Evolutionary conservation across 2,797 vertebrate genomes (phyloP).

Genomic region (Sebastes steindachneri): DNA sequence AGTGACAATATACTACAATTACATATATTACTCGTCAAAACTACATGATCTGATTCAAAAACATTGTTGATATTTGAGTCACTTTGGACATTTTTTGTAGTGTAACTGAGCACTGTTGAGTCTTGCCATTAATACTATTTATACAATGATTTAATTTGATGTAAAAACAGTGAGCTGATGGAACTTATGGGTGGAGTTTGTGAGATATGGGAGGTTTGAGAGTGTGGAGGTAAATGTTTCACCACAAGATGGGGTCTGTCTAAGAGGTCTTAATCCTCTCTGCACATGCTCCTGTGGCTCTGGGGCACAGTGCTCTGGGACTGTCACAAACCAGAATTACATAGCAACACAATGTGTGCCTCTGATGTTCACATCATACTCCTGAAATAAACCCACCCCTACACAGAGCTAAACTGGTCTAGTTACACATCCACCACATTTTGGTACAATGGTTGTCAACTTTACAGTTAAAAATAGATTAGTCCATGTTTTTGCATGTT

Average conservation of each 20-base stretch:
- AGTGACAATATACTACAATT: no score
- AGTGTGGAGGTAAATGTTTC: slow-evolving; percentile 41
- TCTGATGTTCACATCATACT: slow-evolving; percentile 31
- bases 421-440: slow-evolving; percentile 22
- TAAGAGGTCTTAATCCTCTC: slow-evolving; percentile 44
- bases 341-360: slow-evolving; percentile 24
- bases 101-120: not conserved
- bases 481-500: not conserved
- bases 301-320: slow-evolving; percentile 19
- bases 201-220: not conserved
- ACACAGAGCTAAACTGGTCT: not conserved
- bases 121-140: slow-evolving; percentile 28
- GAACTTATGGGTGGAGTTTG: slow-evolving; percentile 4
- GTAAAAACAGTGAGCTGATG: slow-evolving; percentile 11
- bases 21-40: not conserved
- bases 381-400: slow-evolving; percentile 13
- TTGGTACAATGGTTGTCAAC: slow-evolving; percentile 5
- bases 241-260: slow-evolving; percentile 80
- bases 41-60: not conserved
- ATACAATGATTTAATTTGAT: slow-evolving; percentile 15
- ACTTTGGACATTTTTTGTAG: not conserved
- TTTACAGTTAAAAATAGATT: slow-evolving; percentile 8
- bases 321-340: slow-evolving; percentile 43
- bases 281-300: slow-evolving; percentile 24
- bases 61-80: not conserved